Percentiles rank a stretch among this genome's conserved stretches.
Conservation (phyloP, 2,888 invertebrate genomes). For the Chaetoderma sp. region DNA sequence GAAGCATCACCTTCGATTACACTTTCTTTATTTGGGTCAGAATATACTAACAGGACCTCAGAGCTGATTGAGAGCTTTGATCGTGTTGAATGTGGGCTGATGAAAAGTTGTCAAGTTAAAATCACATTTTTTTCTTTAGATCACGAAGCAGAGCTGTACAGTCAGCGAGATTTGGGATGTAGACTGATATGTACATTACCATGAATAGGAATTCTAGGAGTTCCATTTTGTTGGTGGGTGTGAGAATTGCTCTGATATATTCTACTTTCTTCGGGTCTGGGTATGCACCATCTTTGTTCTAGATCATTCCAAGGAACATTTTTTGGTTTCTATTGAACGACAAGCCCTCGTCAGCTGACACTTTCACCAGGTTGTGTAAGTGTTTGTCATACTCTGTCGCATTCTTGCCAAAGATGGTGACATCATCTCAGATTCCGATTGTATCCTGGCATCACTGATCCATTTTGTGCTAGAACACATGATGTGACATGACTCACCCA, state of each 20-base stretch:
- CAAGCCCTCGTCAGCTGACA: background rate
- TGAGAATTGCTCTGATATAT: slow-evolving; percentile 19
- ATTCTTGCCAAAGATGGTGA: slow-evolving; percentile 3
- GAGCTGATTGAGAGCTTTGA: slow-evolving; percentile 13
- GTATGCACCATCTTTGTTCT: slow-evolving; percentile 19
- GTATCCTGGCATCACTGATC: slow-evolving; percentile 8
- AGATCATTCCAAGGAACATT: slow-evolving; percentile 28
- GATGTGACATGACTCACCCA: slow-evolving; percentile 5
- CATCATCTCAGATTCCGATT: slow-evolving; percentile 5
- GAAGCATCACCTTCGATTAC: too few species aligned
- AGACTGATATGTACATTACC: slow-evolving; percentile 23
- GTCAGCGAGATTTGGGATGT: slow-evolving; percentile 21
- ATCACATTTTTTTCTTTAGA: slow-evolving; percentile 10
- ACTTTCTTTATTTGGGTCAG: too few species aligned
- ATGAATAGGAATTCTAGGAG: slow-evolving; percentile 30
- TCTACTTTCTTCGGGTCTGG: slow-evolving; percentile 30
- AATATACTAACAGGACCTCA: slow-evolving; percentile 13
- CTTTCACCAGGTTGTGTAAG: slow-evolving; percentile 9
- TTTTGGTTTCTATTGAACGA: slow-evolving; percentile 5
- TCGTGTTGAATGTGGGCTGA: too few species aligned
- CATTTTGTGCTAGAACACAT: slow-evolving; percentile 13
- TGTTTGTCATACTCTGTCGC: background rate
- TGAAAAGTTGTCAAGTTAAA: slow-evolving; percentile 27
- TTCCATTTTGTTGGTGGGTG: slow-evolving; percentile 18
- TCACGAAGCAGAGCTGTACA: slow-evolving; percentile 20